Evolutionary conservation across 2,888 invertebrate genomes (phyloP), one percentile per base, ranked within the genome.

Genomic region (Drosophila phalerata): DNA sequence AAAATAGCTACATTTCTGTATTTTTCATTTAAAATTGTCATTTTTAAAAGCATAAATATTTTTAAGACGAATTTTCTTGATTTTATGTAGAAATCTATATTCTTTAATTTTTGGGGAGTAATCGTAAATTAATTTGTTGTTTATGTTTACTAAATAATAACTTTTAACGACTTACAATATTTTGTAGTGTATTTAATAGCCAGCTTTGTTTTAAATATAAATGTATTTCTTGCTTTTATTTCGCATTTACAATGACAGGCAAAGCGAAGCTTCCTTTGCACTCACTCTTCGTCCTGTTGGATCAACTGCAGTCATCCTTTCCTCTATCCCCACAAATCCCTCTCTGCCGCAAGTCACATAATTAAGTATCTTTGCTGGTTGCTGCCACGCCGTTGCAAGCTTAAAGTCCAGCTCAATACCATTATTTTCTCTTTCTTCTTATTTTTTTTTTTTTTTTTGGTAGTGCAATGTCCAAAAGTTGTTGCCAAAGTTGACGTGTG

Each of bases 401-500:
- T 47, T 53, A 28, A 52, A 43, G 43, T 17, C 32, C 56, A 47
- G 56, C 62, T 62, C 22, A 62, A 56, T 38, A 48, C 13, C 37
- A 47, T 47, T 37, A n/a, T 15, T 37, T 45, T 28, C n/a, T 28
- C n/a, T 11, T 11, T 11, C 9, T 30, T 15, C 19, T 25, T 55
- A 47, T 32, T n/a, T 55, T 52, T 32, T n/a, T 55, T 52, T 67
- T 43, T 17, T 55, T 48, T 28, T 65, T 42, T 30, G 25, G 52
- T 19, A 9, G 32, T 42, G 19, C 38, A 43, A 25, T 55, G 60
- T 68, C 45, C 53, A 49, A 74, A 78, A 56, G 51, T 55, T 65
- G 70, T 47, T 43, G 60, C 69, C 55, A 61, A 79, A 79, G 43
- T 70, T 74, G 79, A 76, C 63, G 74, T 79, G 79, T 78, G 69